Conservation (phyloP, 2,113 vertebrate species). For the Neotoma lepida region DNA sequence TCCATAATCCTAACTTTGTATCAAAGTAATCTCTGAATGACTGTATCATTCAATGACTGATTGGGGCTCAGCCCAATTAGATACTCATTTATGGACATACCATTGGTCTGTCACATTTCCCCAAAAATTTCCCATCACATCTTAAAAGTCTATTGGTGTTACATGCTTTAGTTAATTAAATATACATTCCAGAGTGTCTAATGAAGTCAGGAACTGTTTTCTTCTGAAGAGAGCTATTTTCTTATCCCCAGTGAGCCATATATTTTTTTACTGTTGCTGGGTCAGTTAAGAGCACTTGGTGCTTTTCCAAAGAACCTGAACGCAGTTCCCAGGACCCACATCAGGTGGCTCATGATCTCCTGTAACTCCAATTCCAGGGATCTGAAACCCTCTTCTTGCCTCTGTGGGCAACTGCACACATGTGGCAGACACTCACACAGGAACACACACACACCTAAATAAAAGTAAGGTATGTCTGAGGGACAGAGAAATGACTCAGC, state of each 20-base stretch:
- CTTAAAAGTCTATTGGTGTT: background rate
- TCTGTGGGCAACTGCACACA: background rate
- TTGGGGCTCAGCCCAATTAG: background rate
- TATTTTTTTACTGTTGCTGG: background rate
- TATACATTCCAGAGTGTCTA: background rate
- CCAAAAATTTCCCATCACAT: background rate
- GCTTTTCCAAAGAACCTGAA: background rate
- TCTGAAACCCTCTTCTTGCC: background rate
- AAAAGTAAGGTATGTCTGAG: background rate
- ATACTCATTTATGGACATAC: background rate
- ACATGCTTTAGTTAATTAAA: slow-evolving; percentile 8
- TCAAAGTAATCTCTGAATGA: background rate
- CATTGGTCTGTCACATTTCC: background rate
- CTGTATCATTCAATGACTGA: background rate
- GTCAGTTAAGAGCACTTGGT: background rate
- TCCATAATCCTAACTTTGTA: background rate
- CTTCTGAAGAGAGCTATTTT: background rate
- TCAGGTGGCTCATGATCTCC: background rate
- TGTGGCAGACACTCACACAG: background rate
- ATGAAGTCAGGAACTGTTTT: background rate
- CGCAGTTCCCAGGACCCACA: background rate
- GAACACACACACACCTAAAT: background rate
- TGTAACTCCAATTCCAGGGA: background rate
- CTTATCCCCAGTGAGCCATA: background rate
- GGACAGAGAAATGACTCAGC: background rate